Evolutionary conservation across 1,140 invertebrate species (phyloP).

Genomic region (Lepidurus apus): DNA sequence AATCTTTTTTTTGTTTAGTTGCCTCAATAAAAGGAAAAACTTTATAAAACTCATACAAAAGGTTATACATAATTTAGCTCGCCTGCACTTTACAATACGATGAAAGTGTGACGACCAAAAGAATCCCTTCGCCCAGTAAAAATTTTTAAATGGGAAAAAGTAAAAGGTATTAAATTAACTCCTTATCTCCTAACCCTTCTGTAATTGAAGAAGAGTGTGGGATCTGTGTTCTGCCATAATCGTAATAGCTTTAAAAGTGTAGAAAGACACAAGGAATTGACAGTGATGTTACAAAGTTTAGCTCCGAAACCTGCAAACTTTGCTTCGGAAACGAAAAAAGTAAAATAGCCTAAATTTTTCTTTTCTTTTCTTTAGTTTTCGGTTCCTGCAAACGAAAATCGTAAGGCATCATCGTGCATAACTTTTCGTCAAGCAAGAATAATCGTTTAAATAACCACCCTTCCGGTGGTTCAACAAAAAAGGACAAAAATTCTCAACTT

Average conservation of each 20-base stretch:
- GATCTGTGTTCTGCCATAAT: neutral
- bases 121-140: neutral
- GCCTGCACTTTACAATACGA: neutral
- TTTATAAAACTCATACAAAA: neutral
- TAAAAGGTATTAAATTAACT: neutral
- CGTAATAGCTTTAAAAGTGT: neutral
- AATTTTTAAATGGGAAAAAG: neutral
- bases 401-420: conserved; percentile 10
- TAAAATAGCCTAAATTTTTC: neutral
- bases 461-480: neutral
- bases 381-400: neutral
- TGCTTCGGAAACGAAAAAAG: neutral
- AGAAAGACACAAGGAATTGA: conserved; percentile 9
- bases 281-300: neutral
- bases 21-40: neutral
- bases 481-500: conserved; percentile 20
- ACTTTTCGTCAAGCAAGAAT: neutral
- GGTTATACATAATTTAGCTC: conserved; percentile 16
- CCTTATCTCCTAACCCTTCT: neutral
- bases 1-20: neutral
- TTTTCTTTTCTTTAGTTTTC: neutral
- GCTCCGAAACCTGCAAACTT: neutral
- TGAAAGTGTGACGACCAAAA: neutral
- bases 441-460: neutral
- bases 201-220: neutral